Evolutionary conservation across 2,113 vertebrate species (phyloP).

Genomic region (Gymnocephalus cernua): DNA sequence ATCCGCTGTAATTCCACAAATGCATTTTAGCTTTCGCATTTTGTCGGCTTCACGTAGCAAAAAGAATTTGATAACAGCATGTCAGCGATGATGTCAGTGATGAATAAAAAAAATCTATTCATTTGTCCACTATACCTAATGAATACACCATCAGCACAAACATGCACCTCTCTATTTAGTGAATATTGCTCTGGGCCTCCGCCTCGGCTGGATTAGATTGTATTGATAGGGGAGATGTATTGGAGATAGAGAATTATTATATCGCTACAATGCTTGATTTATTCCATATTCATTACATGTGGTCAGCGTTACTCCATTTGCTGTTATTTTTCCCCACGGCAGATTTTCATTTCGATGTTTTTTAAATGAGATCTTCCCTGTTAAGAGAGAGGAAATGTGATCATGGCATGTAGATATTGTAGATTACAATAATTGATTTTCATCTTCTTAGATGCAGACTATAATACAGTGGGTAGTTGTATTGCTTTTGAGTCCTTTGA

Average conservation of each 20-base stretch:
- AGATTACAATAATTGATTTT: conserved; percentile 33
- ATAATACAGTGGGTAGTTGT: not conserved
- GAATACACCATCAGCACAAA: conserved; percentile 69
- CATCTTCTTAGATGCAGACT: conserved; percentile 21
- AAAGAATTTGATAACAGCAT: conserved; percentile 77
- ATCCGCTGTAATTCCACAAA: conserved; percentile 65
- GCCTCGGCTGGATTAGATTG: conserved; percentile 73
- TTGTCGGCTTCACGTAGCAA: conserved; percentile 61
- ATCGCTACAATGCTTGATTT: conserved; percentile 68
- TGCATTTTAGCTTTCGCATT: conserved; percentile 62
- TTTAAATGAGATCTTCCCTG: conserved; percentile 37
- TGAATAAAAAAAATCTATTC: conserved; percentile 61
- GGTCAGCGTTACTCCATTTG: conserved; percentile 74
- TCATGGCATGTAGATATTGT: conserved; percentile 32
- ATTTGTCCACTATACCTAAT: conserved; percentile 62
- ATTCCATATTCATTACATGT: conserved; percentile 77
- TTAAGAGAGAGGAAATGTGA: conserved; percentile 30
- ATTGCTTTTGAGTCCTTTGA: not conserved
- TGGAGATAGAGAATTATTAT: conserved; percentile 64
- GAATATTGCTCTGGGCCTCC: conserved; percentile 66
- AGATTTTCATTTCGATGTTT: conserved; percentile 36
- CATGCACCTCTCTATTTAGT: conserved; percentile 54
- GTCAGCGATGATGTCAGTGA: conserved; percentile 67
- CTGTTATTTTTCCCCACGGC: conserved; percentile 60
- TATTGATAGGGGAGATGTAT: conserved; percentile 77